A percentile compares a stretch with the other conserved stretches of the same genome.
phyloP scores from a whole-genome alignment of 1,140 invertebrate genomes.

The Carcinoscorpius rotundicauda region DNA sequence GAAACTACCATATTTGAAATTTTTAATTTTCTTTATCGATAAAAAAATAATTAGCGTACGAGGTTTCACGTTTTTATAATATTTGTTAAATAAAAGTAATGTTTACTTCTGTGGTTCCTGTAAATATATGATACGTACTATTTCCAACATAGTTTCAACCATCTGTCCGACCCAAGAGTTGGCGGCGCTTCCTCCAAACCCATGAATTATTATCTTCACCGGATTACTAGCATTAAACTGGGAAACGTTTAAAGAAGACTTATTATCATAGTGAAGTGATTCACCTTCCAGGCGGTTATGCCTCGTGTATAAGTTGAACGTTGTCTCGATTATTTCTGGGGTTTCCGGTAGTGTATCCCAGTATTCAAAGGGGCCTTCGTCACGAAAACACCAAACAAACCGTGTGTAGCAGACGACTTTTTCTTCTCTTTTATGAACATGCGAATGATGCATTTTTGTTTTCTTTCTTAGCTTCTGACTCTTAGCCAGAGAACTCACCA shows the following conservation, averaged over 20 bases:
- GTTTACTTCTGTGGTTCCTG: too few species aligned
- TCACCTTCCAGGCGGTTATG: conserved; percentile 28
- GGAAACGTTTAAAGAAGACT: conserved; percentile 19
- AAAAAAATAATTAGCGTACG: too few species aligned
- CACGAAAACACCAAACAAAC: conserved; percentile 78
- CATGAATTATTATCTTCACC: conserved; percentile 84
- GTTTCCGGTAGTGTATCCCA: conserved; percentile 67
- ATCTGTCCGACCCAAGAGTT: conserved; percentile 89
- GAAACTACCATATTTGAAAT: too few species aligned
- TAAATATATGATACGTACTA: conserved; percentile 41
- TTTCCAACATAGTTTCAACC: conserved; percentile 72
- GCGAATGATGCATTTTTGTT: conserved; percentile 6
- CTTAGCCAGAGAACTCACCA: conserved; percentile 42
- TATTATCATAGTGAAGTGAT: conserved; percentile 16
- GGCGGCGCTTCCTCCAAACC: conserved; percentile 79
- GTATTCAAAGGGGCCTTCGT: conserved; percentile 80
- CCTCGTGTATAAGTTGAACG: conserved; percentile 40
- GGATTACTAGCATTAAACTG: conserved; percentile 53
- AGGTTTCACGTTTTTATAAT: too few species aligned
- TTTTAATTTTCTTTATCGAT: too few species aligned
- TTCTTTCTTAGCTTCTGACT: conserved; percentile 34
- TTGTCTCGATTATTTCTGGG: conserved; percentile 49
- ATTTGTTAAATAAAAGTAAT: too few species aligned
- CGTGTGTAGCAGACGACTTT: conserved; percentile 73
- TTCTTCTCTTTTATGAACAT: conserved; percentile 28